A percentile compares a stretch with the other conserved stretches of the same genome.
Evolutionary conservation across 1,140 invertebrate species (phyloP).

Genomic region (Drosophila hydei): DNA sequence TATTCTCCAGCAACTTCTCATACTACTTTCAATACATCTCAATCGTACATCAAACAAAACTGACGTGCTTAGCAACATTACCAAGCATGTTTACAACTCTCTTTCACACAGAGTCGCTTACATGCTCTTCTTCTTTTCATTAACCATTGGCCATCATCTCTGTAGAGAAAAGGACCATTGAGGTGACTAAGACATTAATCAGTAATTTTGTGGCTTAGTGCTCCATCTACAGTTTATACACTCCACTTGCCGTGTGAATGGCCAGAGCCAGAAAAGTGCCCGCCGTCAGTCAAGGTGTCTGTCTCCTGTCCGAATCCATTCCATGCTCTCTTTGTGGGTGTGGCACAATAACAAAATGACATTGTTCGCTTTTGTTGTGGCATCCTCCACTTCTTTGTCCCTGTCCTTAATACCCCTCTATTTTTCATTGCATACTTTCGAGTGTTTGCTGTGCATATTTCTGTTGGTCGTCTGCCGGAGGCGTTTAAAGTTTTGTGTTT

Average conservation of each 20-base stretch:
- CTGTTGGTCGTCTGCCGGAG: slow-evolving; percentile 52
- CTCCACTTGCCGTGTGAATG: slow-evolving; percentile 33
- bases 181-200: not conserved
- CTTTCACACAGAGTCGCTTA: not conserved
- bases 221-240: slow-evolving; percentile 25
- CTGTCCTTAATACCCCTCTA: not conserved
- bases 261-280: slow-evolving; percentile 34
- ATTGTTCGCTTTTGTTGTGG: slow-evolving; percentile 23
- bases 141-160: not conserved
- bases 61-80: too few species aligned
- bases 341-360: slow-evolving; percentile 38
- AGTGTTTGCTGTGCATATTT: slow-evolving; percentile 74
- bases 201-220: slow-evolving; percentile 14
- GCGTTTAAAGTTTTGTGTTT: slow-evolving; percentile 25
- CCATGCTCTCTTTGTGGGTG: slow-evolving; percentile 32
- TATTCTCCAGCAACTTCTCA: too few species aligned
- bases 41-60: too few species aligned
- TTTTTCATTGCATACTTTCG: slow-evolving; percentile 41
- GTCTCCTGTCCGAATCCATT: not conserved
- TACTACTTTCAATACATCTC: not conserved
- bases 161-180: not conserved
- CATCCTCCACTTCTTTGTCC: slow-evolving; percentile 11
- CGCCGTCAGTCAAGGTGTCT: slow-evolving; percentile 33
- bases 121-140: not conserved
- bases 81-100: not conserved